Evolutionary conservation across 2,797 vertebrate genomes (phyloP).

Genomic region (Pempheris klunzingeri): DNA sequence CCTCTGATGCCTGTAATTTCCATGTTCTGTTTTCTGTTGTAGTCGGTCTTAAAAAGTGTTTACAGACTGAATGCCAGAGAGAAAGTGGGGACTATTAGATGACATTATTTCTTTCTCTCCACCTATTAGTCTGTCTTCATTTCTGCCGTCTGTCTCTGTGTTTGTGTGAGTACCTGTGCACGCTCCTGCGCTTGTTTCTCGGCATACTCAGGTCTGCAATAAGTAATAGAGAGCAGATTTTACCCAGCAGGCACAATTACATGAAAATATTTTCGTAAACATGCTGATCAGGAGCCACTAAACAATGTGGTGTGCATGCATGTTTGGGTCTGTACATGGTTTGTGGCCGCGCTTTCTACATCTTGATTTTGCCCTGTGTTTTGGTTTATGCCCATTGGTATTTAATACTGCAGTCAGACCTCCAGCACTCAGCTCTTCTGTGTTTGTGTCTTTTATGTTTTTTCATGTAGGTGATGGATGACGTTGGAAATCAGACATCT

Average conservation of each 20-base stretch:
- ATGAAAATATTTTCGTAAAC: slow-evolving; percentile 77
- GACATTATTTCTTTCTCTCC: slow-evolving; percentile 45
- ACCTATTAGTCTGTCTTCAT: slow-evolving; percentile 18
- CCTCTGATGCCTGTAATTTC: slow-evolving; percentile 71
- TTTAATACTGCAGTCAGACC: slow-evolving; percentile 71
- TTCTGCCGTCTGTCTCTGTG: slow-evolving; percentile 1
- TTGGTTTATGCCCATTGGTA: slow-evolving; percentile 61
- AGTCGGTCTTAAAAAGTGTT: slow-evolving; percentile 72
- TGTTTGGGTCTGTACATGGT: slow-evolving; percentile 69
- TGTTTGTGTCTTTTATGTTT: slow-evolving; percentile 47
- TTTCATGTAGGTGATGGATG: slow-evolving; percentile 91
- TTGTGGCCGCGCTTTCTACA: slow-evolving; percentile 59
- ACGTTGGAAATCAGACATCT: slow-evolving; percentile 96
- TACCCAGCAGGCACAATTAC: slow-evolving; percentile 69
- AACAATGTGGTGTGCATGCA: slow-evolving; percentile 71
- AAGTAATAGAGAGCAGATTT: slow-evolving; percentile 81
- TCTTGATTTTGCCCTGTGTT: slow-evolving; percentile 59
- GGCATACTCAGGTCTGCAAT: slow-evolving; percentile 61
- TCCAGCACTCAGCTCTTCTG: slow-evolving; percentile 51
- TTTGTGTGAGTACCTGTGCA: slow-evolving; percentile 11
- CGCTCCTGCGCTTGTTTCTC: slow-evolving; percentile 48
- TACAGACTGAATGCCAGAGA: slow-evolving; percentile 69
- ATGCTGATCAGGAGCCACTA: slow-evolving; percentile 74
- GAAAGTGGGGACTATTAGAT: slow-evolving; percentile 63
- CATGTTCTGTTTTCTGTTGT: slow-evolving; percentile 69